A percentile compares a stretch with the other conserved stretches of the same genome.
Evolutionary conservation across 2,113 vertebrate species (phyloP).

Genomic region (Asarcornis scutulata): DNA sequence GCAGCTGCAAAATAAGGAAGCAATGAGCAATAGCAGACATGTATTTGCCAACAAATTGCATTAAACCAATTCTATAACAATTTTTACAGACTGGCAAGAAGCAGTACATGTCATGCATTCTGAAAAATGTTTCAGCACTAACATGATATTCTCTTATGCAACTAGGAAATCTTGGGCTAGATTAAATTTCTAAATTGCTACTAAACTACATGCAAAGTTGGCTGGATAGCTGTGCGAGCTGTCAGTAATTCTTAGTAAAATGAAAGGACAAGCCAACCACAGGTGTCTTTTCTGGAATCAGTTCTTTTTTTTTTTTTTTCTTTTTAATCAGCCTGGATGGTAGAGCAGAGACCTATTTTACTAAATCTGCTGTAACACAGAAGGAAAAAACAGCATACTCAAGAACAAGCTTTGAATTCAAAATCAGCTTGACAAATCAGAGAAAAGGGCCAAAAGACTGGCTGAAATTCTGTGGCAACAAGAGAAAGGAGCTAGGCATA

Average conservation of each 20-base stretch:
- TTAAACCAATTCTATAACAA: background rate
- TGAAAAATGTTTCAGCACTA: background rate
- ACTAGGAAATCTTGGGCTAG: background rate
- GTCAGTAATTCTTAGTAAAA: background rate
- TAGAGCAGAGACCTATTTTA: background rate
- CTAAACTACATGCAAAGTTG: background rate
- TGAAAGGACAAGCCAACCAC: background rate
- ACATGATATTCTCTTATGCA: background rate
- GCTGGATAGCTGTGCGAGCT: background rate
- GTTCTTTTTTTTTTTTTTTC: conserved; percentile 8
- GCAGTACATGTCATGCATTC: background rate
- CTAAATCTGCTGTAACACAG: conserved; percentile 5
- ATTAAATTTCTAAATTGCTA: background rate
- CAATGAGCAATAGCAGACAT: background rate
- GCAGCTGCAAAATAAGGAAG: background rate
- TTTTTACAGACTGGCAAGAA: background rate
- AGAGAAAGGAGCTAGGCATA: conserved; percentile 7
- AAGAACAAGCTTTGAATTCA: conserved; percentile 32
- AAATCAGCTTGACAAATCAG: conserved; percentile 34
- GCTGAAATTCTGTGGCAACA: conserved; percentile 10
- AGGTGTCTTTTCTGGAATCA: background rate
- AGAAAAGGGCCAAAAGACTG: background rate
- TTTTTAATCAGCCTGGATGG: conserved; percentile 16
- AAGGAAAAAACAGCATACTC: background rate
- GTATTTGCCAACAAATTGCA: background rate